A percentile compares a stretch with the other conserved stretches of the same genome.
phyloP scores from a whole-genome alignment of 2,888 invertebrate genomes.

The Trichogramma dendrolimi region DNA sequence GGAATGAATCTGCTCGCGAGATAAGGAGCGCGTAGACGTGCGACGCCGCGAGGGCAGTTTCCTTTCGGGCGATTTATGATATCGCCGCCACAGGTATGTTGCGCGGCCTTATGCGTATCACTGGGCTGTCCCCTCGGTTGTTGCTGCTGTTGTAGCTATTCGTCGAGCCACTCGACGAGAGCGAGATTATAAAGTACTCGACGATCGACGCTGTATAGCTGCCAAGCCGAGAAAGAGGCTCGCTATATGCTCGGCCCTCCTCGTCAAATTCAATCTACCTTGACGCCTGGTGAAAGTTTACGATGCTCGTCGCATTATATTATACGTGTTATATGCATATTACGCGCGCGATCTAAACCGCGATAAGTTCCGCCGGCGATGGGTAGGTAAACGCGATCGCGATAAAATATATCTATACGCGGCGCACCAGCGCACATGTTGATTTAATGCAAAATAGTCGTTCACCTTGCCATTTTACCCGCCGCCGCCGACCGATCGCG shows the following conservation, averaged over 20 bases:
- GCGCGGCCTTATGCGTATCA: too few relatives aligned
- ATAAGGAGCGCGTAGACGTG: too few relatives aligned
- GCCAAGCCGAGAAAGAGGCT: neutral
- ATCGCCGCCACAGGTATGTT: too few relatives aligned
- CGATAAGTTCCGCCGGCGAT: conserved; percentile 5
- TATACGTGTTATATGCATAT: neutral
- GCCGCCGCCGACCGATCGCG: too few relatives aligned
- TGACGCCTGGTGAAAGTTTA: conserved; percentile 8
- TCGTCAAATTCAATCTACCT: conserved; percentile 12
- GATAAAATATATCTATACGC: neutral
- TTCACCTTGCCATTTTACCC: too few relatives aligned
- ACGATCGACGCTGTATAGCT: too few relatives aligned
- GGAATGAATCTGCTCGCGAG: neutral
- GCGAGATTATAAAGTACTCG: conserved; percentile 4
- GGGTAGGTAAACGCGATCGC: conserved; percentile 6
- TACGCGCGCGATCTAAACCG: conserved; percentile 2
- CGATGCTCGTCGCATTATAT: neutral
- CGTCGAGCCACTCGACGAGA: neutral
- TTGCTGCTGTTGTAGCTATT: neutral
- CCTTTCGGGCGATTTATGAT: conserved; percentile 1
- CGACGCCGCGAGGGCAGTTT: neutral
- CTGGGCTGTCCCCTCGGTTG: too few relatives aligned
- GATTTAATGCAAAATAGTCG: too few relatives aligned
- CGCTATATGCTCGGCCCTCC: neutral
- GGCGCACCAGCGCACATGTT: too few relatives aligned